Base-by-base conservation (phyloP, 2,888 invertebrate species). In the Mesorhabditis belari region DNA sequence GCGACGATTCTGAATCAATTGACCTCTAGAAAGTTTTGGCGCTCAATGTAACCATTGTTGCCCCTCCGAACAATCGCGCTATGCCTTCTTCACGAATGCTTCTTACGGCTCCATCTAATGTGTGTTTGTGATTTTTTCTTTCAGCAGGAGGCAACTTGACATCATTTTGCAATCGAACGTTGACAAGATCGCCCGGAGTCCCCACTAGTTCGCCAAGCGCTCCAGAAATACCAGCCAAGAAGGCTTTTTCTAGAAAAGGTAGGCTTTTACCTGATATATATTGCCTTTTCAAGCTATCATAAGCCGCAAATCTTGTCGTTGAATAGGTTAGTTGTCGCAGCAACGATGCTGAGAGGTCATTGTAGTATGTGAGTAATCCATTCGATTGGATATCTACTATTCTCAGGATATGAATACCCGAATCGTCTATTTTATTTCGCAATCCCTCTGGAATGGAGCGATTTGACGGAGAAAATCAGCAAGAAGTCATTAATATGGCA, bases 101-200 rank as follows among this genome's bases (percentile, higher is more conserved):
- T 65, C 88, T 86, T 63, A 87, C 85, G 28, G 96, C 79, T 0
- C 96, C 98, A 84, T 98, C 93, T 55, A 96, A 75, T 0, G 92
- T 96, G 83, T 96, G 90, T 80, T 92, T 93, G 82, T 98, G 98
- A 81, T 95, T 95, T 57, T 79, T 64, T 25, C 79, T 64, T 59
- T 79, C 65, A 3, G 62, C 77, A 5, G 64, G 61, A 25, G 77
- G 77, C 49, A 77, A 63, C 66, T 96, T 98, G 24, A 95, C 87
- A 83, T 98, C 98, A 85, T 98, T 98, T 83, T 98, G 96, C 96
- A 98, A 96, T 74, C 98, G 81, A 4, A 98, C 98, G 84, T 98
- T 98, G 57, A 98, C 89, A 86, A 98, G 87, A 85, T 98, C 98
- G 12, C 91, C 93, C 1, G 96, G 96, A 24, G 94, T 92, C 17